Conservation (phyloP, 2,888 invertebrate species). For the Cephus pulcher region DNA sequence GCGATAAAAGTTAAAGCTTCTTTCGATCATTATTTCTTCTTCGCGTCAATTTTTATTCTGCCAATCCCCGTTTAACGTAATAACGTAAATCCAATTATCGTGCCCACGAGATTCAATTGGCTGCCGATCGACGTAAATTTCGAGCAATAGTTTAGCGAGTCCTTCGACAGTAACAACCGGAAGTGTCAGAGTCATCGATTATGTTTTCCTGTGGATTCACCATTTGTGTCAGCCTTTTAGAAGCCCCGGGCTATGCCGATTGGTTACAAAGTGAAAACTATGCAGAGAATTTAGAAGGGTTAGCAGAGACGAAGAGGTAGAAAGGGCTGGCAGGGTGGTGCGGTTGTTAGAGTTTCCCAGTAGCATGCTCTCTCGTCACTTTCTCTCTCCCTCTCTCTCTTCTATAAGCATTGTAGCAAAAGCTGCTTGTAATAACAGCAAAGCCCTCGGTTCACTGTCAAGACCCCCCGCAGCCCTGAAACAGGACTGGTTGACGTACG, state of each 20-base stretch:
- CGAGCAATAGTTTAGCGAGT: neutral
- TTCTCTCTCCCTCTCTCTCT: neutral
- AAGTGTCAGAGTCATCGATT: neutral
- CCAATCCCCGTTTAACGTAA: neutral
- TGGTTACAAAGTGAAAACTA: constrained; percentile 40
- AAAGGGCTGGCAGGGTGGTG: neutral
- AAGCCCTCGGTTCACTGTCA: constrained; percentile 21
- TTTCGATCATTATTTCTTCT: constrained; percentile 15
- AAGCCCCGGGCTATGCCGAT: neutral
- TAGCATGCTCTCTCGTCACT: neutral
- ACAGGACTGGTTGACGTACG: constrained; percentile 14
- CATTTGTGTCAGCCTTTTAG: neutral
- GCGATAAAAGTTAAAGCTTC: constrained; percentile 34
- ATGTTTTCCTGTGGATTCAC: neutral
- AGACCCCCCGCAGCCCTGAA: constrained; percentile 2
- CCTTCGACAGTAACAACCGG: neutral
- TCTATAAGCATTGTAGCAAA: neutral
- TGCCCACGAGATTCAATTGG: neutral
- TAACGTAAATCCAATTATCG: neutral
- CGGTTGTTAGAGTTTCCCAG: constrained; percentile 7
- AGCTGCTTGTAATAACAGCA: constrained; percentile 16
- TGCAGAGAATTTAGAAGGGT: constrained; percentile 40
- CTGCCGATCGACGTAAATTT: neutral
- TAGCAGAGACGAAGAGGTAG: neutral
- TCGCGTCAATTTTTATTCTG: neutral